Percentiles rank a stretch among this genome's conserved stretches.
phyloP scores from a whole-genome alignment of 2,888 invertebrate genomes.

The Sturmia bella region DNA sequence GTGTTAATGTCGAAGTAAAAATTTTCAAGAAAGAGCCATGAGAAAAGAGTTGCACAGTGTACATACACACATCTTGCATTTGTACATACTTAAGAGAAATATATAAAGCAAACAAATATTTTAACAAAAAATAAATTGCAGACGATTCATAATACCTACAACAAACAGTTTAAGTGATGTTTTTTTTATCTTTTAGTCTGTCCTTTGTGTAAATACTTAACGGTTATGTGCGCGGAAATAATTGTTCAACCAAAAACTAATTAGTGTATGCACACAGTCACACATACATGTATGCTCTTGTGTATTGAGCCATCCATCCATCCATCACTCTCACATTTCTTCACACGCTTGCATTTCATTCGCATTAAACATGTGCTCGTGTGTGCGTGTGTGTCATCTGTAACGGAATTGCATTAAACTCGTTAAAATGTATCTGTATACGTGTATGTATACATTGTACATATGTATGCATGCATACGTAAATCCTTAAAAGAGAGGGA shows the following conservation, averaged over 20 bases:
- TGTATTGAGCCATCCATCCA: not conserved
- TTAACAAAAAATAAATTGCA: slow-evolving; percentile 10
- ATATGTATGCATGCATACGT: not conserved
- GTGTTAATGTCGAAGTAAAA: slow-evolving; percentile 35
- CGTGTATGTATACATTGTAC: not conserved
- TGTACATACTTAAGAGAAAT: not conserved
- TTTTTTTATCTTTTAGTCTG: slow-evolving; percentile 56
- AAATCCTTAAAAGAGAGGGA: slow-evolving; percentile 50
- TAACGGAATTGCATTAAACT: slow-evolving; percentile 42
- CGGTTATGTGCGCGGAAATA: slow-evolving; percentile 63
- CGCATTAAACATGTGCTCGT: slow-evolving; percentile 49
- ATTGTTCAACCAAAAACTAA: slow-evolving; percentile 46
- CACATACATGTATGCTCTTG: not conserved
- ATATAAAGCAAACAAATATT: not conserved
- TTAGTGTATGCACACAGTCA: not conserved
- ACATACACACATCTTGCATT: slow-evolving; percentile 1
- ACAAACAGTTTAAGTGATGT: slow-evolving; percentile 21
- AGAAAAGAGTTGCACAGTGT: not conserved
- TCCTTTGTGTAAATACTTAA: slow-evolving; percentile 61
- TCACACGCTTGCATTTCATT: no score
- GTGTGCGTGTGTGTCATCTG: slow-evolving; percentile 37
- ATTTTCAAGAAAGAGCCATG: no score
- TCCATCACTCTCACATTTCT: not conserved
- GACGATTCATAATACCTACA: slow-evolving; percentile 16
- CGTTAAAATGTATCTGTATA: slow-evolving; percentile 27